Base-by-base conservation (phyloP, 2,888 invertebrate species). In the Tetragnatha montana region DNA sequence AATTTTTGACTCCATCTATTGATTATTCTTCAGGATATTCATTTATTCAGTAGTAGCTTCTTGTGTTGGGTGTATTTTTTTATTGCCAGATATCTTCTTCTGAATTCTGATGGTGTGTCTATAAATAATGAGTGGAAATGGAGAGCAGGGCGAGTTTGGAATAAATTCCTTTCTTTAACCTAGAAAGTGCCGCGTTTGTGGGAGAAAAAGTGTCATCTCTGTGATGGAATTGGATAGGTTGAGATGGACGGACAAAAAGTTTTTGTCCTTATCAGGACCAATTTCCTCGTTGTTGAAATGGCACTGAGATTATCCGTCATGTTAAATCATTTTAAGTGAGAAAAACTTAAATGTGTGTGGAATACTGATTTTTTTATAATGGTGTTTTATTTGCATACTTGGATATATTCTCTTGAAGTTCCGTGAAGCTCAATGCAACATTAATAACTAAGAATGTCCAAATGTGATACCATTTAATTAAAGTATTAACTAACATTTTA, bases 91-190 rank as follows among this genome's bases (percentile, higher is more conserved):
- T 50, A 76, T 76, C 12, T 73, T 73, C 12, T 78, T 78, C 19
- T 60, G 60, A 60, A 78, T 78, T 51, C 60, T 60, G 78, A 22
- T 19, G 21, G 60, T 4, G 19, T 78, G 22, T 78, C 14, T 8
- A 60, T 60, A 60, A 60, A 60, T 82, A 81, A 81, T 71, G 74
- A 50, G 74, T 21, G 60, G 73, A 82, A 60, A 82, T 82, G 21
- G 74, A 74, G 82, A 82, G 50, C 73, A 82, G 82, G 82, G 17
- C 82, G 73, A 60, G 60, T 17, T 19, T 82, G 51, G 82, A 82
- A 82, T 82, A 74, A 47, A 73, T 82, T 60, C 3, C 22, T 51
- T 82, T 82, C 74, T 21, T 82, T 82, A 82, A 82, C 82, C 82
- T 82, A 73, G 22, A 82, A 82, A 81, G 19, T 60, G 60, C 12